Percentiles rank a stretch among this genome's conserved stretches.
Evolutionary conservation across 2,888 invertebrate genomes (phyloP).

Genomic region (Andrena bicolor): DNA sequence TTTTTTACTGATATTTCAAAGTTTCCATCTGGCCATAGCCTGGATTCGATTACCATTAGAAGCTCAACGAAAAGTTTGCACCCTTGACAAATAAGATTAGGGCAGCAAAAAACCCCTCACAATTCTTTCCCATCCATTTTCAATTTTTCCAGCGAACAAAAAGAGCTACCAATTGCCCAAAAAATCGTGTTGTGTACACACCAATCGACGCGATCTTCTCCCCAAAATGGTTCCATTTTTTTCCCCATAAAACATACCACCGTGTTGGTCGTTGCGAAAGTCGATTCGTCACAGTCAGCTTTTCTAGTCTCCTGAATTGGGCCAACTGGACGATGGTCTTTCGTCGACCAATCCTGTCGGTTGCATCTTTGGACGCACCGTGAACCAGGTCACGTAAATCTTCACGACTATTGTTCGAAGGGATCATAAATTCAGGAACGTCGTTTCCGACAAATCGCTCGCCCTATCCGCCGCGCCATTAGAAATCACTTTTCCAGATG

Average conservation of each 20-base stretch:
- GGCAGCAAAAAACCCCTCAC: too few species aligned
- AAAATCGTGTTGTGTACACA: constrained; percentile 26
- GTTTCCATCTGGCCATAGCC: too few species aligned
- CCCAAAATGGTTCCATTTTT: constrained; percentile 1
- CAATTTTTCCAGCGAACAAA: background rate
- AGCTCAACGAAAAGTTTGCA: too few species aligned
- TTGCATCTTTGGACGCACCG: constrained; percentile 41
- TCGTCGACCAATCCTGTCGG: constrained; percentile 25
- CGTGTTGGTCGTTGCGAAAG: constrained; percentile 8
- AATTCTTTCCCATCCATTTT: too few species aligned
- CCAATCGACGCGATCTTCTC: constrained; percentile 8
- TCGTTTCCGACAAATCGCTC: constrained; percentile 45
- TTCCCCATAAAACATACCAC: constrained; percentile 9
- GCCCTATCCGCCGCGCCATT: constrained; percentile 19
- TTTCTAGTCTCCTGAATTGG: constrained; percentile 13
- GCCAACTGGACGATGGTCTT: constrained; percentile 59
- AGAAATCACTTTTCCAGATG: constrained; percentile 51
- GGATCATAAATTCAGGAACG: constrained; percentile 58
- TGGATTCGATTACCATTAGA: too few species aligned
- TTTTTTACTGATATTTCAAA: too few species aligned
- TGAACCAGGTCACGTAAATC: constrained; percentile 43
- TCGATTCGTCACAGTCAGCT: constrained; percentile 34
- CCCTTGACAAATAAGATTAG: too few species aligned
- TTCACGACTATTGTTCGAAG: constrained; percentile 47
- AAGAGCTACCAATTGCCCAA: background rate